phyloP scores from a whole-genome alignment of 2,113 vertebrate species.

The Cichladusa arquata region DNA sequence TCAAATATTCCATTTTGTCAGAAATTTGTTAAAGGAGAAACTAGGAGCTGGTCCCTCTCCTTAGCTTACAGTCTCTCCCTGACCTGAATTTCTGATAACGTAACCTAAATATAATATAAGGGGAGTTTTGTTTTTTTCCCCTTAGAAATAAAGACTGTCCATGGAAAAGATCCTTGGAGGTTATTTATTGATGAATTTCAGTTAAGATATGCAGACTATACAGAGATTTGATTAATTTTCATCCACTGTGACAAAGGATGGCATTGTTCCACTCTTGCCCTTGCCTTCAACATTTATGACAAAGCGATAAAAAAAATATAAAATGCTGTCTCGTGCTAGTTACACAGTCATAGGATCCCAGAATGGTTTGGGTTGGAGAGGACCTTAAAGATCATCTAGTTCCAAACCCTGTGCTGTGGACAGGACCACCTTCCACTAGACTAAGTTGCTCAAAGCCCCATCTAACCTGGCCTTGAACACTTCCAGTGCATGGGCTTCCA shows the following conservation, averaged over 20 bases:
- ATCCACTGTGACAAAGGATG: background rate
- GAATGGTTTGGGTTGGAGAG: background rate
- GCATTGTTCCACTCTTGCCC: background rate
- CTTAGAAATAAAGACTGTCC: background rate
- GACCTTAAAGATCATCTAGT: background rate
- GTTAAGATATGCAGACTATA: background rate
- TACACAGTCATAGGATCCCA: background rate
- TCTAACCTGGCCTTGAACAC: background rate
- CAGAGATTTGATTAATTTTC: background rate
- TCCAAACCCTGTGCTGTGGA: background rate
- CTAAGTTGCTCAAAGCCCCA: accelerated
- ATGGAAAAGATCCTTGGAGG: background rate
- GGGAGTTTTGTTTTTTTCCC: background rate
- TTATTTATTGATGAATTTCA: background rate
- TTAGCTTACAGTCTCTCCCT: background rate
- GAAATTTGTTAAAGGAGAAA: background rate
- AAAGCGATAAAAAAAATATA: background rate
- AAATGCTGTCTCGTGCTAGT: background rate
- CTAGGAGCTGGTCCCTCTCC: background rate
- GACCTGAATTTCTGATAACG: background rate
- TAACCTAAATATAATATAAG: background rate
- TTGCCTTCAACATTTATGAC: background rate
- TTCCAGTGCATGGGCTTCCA: background rate
- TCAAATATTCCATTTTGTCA: background rate
- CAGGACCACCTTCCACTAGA: background rate